Evolutionary conservation across 2,113 vertebrate genomes (phyloP).

Genomic region (Malurus elegans): DNA sequence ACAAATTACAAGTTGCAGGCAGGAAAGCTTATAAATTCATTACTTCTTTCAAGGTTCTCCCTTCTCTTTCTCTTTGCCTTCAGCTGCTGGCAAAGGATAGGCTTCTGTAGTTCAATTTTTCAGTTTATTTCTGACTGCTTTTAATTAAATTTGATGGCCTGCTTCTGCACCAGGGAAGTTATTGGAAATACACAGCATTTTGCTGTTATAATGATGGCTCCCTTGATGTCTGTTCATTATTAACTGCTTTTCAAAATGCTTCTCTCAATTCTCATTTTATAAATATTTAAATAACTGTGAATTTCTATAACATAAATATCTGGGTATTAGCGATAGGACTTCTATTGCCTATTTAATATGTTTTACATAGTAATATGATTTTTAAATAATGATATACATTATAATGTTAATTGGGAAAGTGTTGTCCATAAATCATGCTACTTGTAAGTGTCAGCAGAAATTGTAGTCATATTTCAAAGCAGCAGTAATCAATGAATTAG

Average conservation of each 20-base stretch:
- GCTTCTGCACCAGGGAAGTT: slow-evolving; percentile 70
- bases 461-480: slow-evolving; percentile 42
- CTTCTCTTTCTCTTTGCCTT: slow-evolving; percentile 61
- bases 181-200: slow-evolving; percentile 75
- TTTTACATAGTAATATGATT: slow-evolving; percentile 53
- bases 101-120: slow-evolving; percentile 75
- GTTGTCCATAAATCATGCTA: slow-evolving; percentile 44
- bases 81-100: slow-evolving; percentile 71
- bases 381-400: slow-evolving; percentile 45
- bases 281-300: slow-evolving; percentile 82
- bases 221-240: slow-evolving; percentile 78
- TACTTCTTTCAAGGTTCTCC: slow-evolving; percentile 68
- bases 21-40: slow-evolving; percentile 73
- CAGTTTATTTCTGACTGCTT: slow-evolving; percentile 80
- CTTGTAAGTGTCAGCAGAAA: slow-evolving; percentile 48
- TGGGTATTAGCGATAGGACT: slow-evolving; percentile 47
- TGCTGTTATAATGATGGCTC: slow-evolving; percentile 75
- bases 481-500: slow-evolving; percentile 55
- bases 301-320: slow-evolving; percentile 74
- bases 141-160: slow-evolving; percentile 84
- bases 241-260: slow-evolving; percentile 79
- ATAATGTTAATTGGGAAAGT: slow-evolving; percentile 58
- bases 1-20: slow-evolving; percentile 68
- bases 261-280: slow-evolving; percentile 74
- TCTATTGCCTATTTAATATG: slow-evolving; percentile 50